These are phyloP conservation scores for rabbit (Oryctolagus cuniculus) DNA, from an alignment of 2,113 vertebrate species.

Conservation along the genomic window mOryCun1.1 NC_091435.1:75281501-75282000, in stretches of 20 bases:
- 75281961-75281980: slow-evolving; percentile 86
- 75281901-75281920: slow-evolving; percentile 83
- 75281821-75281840: slow-evolving; percentile 40
- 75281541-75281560: not conserved
- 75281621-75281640: not conserved
- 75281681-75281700: too few species aligned
- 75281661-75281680: not conserved
- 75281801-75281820: slow-evolving; percentile 62
- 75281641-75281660: not conserved
- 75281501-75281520: not conserved
- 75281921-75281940: slow-evolving; percentile 85
- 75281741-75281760: not conserved
- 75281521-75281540: slow-evolving; percentile 15
- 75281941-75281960: slow-evolving; percentile 85
- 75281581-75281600: not conserved
- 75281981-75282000: slow-evolving; percentile 89
- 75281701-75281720: not conserved
- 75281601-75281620: not conserved
- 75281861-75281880: slow-evolving; percentile 73
- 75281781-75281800: slow-evolving; percentile 28
- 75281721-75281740: not conserved
- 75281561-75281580: not conserved
- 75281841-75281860: slow-evolving; percentile 64
- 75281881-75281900: slow-evolving; percentile 78
- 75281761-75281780: slow-evolving; percentile 29